phyloP scores from a whole-genome alignment of 2,113 vertebrate species.

The Onychorhynchus coronatus region DNA sequence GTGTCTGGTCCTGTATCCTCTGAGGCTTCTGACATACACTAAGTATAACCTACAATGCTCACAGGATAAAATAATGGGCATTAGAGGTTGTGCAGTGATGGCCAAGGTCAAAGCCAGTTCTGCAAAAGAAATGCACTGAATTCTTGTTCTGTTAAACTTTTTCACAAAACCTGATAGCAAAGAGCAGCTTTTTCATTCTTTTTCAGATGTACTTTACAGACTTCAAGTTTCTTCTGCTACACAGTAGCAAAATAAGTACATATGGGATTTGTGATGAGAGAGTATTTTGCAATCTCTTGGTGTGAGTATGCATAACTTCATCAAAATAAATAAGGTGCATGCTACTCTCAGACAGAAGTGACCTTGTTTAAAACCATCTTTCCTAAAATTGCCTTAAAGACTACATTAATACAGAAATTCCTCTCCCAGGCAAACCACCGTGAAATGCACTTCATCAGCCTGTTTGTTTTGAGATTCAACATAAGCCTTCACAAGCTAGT shows the following conservation, averaged over 20 bases:
- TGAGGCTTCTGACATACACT: not conserved
- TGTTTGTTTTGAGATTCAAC: not conserved
- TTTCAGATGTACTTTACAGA: not conserved
- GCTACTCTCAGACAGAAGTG: not conserved
- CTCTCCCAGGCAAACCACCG: not conserved
- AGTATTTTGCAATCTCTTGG: not conserved
- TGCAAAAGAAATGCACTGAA: not conserved
- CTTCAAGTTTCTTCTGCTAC: not conserved
- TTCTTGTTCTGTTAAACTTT: not conserved
- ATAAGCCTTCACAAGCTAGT: not conserved
- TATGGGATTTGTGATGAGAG: not conserved
- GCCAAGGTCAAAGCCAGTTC: not conserved
- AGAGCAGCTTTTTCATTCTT: not conserved
- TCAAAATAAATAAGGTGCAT: not conserved
- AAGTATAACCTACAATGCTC: not conserved
- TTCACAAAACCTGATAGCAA: not conserved
- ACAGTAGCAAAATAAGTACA: not conserved
- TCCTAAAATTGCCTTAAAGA: not conserved
- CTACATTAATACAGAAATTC: not conserved
- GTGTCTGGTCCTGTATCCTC: not conserved
- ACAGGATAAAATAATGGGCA: not conserved
- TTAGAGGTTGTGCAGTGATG: not conserved
- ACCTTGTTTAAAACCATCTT: not conserved
- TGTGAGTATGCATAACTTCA: not conserved
- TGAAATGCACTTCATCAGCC: not conserved